These are phyloP conservation scores for Aythya baeri DNA, from an alignment of 2,113 vertebrate species.

Conservation along the genomic window DNA sequence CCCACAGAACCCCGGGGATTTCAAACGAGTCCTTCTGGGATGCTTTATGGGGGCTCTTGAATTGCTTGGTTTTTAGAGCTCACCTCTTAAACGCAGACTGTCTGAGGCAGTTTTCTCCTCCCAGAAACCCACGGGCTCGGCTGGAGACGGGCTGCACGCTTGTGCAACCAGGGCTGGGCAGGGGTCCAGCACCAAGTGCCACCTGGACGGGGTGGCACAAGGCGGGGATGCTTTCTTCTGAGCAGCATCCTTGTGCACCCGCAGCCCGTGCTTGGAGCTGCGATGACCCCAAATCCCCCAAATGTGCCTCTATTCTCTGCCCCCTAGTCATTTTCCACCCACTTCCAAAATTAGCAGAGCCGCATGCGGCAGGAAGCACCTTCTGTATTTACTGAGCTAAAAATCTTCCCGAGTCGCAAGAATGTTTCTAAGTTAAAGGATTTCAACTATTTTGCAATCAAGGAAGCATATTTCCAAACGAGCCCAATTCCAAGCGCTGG, in stretches of 20 bases:
- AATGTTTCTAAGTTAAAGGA: slow-evolving; percentile 59
- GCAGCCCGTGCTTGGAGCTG: neutral
- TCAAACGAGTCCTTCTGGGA: neutral
- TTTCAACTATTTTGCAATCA: slow-evolving; percentile 65
- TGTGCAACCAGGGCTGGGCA: neutral
- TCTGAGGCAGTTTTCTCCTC: neutral
- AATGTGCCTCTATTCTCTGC: neutral
- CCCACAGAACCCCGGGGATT: neutral
- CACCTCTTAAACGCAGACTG: neutral
- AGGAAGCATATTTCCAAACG: slow-evolving; percentile 53
- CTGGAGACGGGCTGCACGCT: neutral
- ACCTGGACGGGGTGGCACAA: too few relatives aligned
- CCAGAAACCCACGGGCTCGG: neutral
- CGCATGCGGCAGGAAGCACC: slow-evolving; percentile 28
- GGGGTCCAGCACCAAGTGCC: neutral
- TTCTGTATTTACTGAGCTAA: slow-evolving; percentile 30
- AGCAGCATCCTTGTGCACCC: accelerated
- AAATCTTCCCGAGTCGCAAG: neutral
- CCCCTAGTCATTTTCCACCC: neutral
- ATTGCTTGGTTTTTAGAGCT: neutral
- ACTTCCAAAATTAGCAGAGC: slow-evolving; percentile 34
- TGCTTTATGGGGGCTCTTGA: neutral
- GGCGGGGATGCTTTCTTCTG: too few relatives aligned
- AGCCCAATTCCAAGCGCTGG: slow-evolving; percentile 17
- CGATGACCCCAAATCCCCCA: neutral